phyloP scores from a whole-genome alignment of 2,113 vertebrate genomes.

The Gnathochromis pfefferi region DNA sequence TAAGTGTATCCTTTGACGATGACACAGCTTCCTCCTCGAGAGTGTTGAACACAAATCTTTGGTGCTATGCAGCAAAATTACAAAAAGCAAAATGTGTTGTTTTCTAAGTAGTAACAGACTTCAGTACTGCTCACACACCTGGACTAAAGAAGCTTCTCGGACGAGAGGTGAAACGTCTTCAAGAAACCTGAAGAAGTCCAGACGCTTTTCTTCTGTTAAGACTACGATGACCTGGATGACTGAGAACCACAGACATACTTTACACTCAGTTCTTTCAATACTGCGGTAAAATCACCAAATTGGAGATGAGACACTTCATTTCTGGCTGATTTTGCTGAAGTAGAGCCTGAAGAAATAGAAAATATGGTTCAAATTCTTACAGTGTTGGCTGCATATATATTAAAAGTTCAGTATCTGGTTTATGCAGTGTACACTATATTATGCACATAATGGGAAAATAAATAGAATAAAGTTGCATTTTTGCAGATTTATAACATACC shows the following conservation, averaged over 20 bases:
- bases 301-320: not conserved
- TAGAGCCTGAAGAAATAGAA: not conserved
- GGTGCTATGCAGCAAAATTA: not conserved
- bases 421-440: not conserved
- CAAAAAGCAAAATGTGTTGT: not conserved
- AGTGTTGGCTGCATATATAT: not conserved
- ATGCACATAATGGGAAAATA: not conserved
- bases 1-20: not conserved
- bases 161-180: not conserved
- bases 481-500: not conserved
- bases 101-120: rapidly evolving
- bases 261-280: not conserved
- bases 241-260: not conserved
- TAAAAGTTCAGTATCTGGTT: not conserved
- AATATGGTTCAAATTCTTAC: not conserved
- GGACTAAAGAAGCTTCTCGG: not conserved
- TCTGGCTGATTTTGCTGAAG: not conserved
- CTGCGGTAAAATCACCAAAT: not conserved
- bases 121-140: not conserved
- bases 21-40: not conserved
- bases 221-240: not conserved
- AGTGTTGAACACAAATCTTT: not conserved
- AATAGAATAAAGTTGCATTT: not conserved
- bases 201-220: not conserved
- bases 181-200: not conserved